Conservation (phyloP, 2,888 invertebrate genomes). For the Silvanus unidentatus region DNA sequence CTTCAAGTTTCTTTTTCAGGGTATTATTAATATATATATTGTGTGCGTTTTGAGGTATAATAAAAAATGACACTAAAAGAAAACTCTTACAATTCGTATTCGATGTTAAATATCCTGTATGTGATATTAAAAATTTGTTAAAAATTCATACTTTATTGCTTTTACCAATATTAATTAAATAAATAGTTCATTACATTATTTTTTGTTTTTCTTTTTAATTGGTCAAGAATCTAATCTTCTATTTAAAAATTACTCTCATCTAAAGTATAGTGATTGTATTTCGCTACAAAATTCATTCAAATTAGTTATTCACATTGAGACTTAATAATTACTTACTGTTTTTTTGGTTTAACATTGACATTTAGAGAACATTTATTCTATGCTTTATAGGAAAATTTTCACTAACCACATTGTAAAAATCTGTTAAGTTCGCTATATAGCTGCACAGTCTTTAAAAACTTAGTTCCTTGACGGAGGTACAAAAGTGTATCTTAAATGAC, state of each 20-base stretch:
- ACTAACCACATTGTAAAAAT: background rate
- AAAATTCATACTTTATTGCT: too few relatives aligned
- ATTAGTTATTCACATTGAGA: slow-evolving; percentile 17
- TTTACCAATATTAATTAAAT: background rate
- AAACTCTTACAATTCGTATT: slow-evolving; percentile 9
- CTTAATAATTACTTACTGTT: slow-evolving; percentile 16
- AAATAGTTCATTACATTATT: background rate
- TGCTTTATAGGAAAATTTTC: slow-evolving; percentile 5
- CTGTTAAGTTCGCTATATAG: background rate
- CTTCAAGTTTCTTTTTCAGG: background rate
- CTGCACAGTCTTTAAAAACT: slow-evolving; percentile 1
- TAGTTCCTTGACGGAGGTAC: background rate
- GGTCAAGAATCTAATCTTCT: background rate
- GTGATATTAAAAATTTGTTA: slow-evolving; percentile 3
- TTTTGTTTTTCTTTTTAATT: background rate
- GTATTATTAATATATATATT: background rate
- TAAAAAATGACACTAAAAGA: slow-evolving; percentile 1
- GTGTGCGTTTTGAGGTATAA: background rate
- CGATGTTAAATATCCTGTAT: slow-evolving; percentile 21
- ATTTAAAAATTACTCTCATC: slow-evolving; percentile 17
- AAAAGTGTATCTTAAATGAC: too few relatives aligned
- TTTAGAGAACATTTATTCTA: slow-evolving; percentile 18
- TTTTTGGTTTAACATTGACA: slow-evolving; percentile 18
- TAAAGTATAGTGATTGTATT: slow-evolving; percentile 31
- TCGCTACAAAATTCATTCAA: slow-evolving; percentile 26